These are phyloP conservation scores for Psittacula derbiana DNA, from an alignment of 2,797 vertebrate species.

Conservation along the genomic window DNA sequence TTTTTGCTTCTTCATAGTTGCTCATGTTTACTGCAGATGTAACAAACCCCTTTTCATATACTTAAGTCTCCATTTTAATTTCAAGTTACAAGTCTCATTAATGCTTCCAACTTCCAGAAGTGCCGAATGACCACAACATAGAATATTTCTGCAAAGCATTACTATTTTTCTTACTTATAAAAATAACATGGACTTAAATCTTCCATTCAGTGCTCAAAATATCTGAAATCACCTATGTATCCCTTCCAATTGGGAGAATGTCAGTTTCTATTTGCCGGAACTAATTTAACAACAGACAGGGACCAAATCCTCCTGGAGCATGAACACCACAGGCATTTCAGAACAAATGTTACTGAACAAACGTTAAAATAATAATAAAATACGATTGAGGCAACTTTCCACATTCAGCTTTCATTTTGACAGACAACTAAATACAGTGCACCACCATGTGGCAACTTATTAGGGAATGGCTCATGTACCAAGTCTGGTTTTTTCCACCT, in stretches of 20 bases:
- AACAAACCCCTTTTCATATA: not conserved
- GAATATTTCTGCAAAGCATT: not conserved
- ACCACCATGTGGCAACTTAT: constrained; percentile 62
- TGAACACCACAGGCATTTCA: not conserved
- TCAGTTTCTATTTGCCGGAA: not conserved
- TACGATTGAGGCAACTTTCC: not conserved
- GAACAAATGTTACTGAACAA: not conserved
- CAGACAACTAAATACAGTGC: constrained; percentile 65
- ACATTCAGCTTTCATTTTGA: constrained; percentile 3
- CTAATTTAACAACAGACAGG: not conserved
- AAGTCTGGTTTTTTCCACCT: not conserved
- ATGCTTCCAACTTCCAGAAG: not conserved
- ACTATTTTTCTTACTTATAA: not conserved
- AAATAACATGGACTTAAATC: not conserved
- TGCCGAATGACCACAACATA: not conserved
- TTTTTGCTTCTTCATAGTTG: not conserved
- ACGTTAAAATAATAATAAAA: not conserved
- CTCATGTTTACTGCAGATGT: rapidly evolving
- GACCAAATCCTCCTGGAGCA: not conserved
- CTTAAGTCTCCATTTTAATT: not conserved
- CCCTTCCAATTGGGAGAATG: not conserved
- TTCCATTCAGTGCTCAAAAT: not conserved
- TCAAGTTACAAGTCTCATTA: not conserved
- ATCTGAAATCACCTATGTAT: not conserved
- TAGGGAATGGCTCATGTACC: not conserved